phyloP scores from a whole-genome alignment of 2,797 vertebrate species.

The Myotis daubentonii region DNA sequence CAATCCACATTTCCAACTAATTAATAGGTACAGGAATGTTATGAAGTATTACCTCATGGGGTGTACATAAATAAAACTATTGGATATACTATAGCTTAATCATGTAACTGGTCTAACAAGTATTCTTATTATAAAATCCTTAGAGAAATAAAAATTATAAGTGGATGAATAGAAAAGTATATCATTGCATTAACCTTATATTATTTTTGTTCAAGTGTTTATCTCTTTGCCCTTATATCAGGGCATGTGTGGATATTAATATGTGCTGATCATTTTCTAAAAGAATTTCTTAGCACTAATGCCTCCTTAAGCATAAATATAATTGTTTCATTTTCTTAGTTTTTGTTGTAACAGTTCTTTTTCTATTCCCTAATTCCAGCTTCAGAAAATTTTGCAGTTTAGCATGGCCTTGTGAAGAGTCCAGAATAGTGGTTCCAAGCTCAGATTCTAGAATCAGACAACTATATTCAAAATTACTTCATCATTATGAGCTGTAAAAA shows the following conservation, averaged over 20 bases:
- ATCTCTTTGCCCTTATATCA: not conserved
- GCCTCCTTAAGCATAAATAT: not conserved
- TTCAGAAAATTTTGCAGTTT: not conserved
- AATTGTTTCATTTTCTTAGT: not conserved
- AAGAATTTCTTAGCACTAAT: not conserved
- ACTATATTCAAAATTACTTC: not conserved
- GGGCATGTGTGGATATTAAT: not conserved
- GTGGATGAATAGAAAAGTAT: not conserved
- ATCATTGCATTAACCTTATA: not conserved
- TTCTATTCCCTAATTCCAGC: not conserved
- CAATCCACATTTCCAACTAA: not conserved
- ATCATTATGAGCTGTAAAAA: not conserved
- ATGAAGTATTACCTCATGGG: not conserved
- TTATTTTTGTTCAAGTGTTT: not conserved
- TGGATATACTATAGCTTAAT: conserved; percentile 7
- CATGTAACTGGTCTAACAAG: not conserved
- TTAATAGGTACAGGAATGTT: not conserved
- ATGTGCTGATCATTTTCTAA: not conserved
- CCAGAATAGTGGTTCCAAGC: not conserved
- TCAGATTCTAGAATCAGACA: not conserved
- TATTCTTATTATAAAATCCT: not conserved
- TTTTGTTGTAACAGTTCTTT: not conserved
- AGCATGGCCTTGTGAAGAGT: not conserved
- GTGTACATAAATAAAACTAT: not conserved
- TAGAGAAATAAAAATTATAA: conserved; percentile 11